phyloP scores from a whole-genome alignment of 1,140 invertebrate species.

The Onthophagus taurus region DNA sequence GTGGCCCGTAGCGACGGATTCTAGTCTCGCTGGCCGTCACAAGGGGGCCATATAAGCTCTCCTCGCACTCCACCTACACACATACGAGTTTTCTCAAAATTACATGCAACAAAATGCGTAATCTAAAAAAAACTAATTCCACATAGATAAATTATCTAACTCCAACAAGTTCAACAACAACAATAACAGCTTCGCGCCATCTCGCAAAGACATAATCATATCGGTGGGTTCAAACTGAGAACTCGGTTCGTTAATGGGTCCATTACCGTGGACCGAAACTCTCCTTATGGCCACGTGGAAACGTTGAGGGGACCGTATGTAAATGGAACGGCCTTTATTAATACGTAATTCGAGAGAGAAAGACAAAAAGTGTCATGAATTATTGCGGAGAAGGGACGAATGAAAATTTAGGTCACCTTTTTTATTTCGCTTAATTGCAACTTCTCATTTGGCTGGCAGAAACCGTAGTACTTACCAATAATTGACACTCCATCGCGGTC shows the following conservation, averaged over 20 bases:
- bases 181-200: no score
- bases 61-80: no score
- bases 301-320: conserved; percentile 17
- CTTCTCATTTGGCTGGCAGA: no score
- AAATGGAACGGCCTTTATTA: conserved; percentile 24
- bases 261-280: conserved; percentile 23
- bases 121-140: no score
- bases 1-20: conserved; percentile 29
- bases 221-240: conserved; percentile 18
- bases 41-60: conserved; percentile 28
- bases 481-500: conserved; percentile 24
- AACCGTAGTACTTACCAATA: conserved; percentile 22
- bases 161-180: no score
- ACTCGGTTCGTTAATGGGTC: conserved; percentile 26
- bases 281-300: conserved; percentile 23
- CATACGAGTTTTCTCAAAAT: no score
- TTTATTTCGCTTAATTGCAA: no score
- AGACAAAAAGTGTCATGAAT: conserved; percentile 18
- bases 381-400: conserved; percentile 15
- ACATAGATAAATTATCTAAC: no score
- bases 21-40: conserved; percentile 24
- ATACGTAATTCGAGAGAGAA: conserved; percentile 18
- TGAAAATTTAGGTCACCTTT: no score
- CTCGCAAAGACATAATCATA: conserved; percentile 30
- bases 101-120: no score